phyloP scores from a whole-genome alignment of 2,797 vertebrate species.

The Eremophila alpestris region DNA sequence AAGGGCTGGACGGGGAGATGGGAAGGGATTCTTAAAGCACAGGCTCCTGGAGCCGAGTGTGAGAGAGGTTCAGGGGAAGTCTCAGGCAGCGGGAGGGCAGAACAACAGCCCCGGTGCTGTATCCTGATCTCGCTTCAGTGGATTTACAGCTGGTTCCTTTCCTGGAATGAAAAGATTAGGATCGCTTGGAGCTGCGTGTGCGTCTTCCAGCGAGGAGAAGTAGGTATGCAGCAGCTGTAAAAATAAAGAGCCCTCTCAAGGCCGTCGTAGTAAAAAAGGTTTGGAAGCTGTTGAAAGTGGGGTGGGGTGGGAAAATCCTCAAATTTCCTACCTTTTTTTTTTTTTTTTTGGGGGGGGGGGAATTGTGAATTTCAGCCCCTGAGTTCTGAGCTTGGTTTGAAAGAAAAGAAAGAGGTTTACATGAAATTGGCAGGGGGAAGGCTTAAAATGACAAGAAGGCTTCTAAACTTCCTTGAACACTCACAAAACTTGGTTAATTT shows the following conservation, averaged over 20 bases:
- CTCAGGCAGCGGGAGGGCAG: slow-evolving; percentile 41
- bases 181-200: slow-evolving; percentile 56
- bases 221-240: slow-evolving; percentile 69
- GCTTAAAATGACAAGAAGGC: neutral
- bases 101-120: slow-evolving; percentile 44
- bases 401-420: neutral
- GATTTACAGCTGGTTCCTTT: slow-evolving; percentile 71
- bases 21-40: neutral
- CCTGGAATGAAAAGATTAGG: slow-evolving; percentile 69
- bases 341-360: neutral
- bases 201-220: slow-evolving; percentile 62
- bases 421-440: accelerated
- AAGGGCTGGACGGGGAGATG: neutral
- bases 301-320: slow-evolving; percentile 64
- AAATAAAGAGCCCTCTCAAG: slow-evolving; percentile 61
- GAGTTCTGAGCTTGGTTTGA: neutral
- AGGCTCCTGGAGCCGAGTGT: neutral
- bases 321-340: slow-evolving; percentile 12
- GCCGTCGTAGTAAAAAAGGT: slow-evolving; percentile 14
- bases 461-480: neutral
- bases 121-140: slow-evolving; percentile 53
- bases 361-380: neutral
- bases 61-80: slow-evolving; percentile 47
- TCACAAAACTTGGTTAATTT: neutral
- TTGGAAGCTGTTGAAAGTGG: slow-evolving; percentile 62